phyloP scores from a whole-genome alignment of 2,888 invertebrate species.

The Eristalinus sepulchralis region DNA sequence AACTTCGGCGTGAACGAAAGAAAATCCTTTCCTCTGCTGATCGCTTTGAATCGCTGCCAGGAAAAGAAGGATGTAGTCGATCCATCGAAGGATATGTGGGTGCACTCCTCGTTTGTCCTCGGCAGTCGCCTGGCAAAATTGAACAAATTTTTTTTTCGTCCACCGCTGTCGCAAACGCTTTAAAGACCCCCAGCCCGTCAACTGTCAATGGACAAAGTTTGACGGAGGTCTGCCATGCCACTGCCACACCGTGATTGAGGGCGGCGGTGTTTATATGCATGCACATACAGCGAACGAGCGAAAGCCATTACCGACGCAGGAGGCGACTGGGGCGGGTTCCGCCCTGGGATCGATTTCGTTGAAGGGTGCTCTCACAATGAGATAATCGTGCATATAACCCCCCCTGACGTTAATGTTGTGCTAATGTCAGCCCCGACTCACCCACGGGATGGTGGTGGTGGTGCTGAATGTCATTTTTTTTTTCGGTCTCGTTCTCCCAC shows the following conservation, averaged over 20 bases:
- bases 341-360: constrained; percentile 31
- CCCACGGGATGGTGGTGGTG: neutral
- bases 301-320: neutral
- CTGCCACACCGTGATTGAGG: constrained; percentile 19
- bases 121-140: constrained; percentile 29
- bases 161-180: neutral
- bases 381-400: constrained; percentile 55
- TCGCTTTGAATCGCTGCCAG: constrained; percentile 15
- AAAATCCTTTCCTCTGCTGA: constrained; percentile 25
- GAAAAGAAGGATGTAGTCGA: constrained; percentile 23
- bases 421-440: constrained; percentile 42
- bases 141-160: constrained; percentile 7
- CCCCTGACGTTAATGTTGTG: constrained; percentile 34
- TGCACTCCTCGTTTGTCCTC: constrained; percentile 16
- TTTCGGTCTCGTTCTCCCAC: neutral
- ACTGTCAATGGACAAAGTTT: constrained; percentile 54
- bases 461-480: neutral
- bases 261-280: neutral
- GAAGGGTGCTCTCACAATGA: constrained; percentile 21
- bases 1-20: neutral
- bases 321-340: neutral
- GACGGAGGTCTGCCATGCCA: constrained; percentile 49
- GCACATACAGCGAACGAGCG: neutral
- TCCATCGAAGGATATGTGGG: constrained; percentile 14
- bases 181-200: constrained; percentile 9